Base-by-base conservation (phyloP, 2,113 vertebrate genomes). In the Ardeotis arabs region DNA sequence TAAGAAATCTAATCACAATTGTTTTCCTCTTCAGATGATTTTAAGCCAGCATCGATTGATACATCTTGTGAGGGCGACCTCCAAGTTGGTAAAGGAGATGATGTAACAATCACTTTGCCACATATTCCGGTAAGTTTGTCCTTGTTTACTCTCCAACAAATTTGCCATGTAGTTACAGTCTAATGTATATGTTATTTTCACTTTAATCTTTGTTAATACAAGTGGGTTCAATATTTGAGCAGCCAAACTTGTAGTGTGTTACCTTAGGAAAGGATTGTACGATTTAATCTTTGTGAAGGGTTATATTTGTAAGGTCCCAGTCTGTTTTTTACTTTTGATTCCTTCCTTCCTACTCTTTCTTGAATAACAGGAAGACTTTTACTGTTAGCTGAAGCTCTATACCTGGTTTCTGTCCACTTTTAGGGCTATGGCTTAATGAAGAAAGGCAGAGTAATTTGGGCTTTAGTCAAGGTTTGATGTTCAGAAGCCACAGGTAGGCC, bases 41-140 rank as follows among this genome's bases (percentile, higher is more conserved):
- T 99, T 97, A 99, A 99, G 87, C 99, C 99, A 15, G 99, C 99
- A 5, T 99, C 99, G 0, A 99, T 99, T 69, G 99, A 99, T 88
- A 99, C 99, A 0, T 99, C 99, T 68, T 99, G 99, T 92, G 99
- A 99, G 93, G 99, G 99, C 49, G 99, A 99, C 68, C 98, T 99
- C 39, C 99, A 99, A 58, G 99, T 99, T 25, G 99, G 99, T 81
- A 99, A 99, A 98, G 99, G 99, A 95, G 99, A 99, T 85, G 99
- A 99, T 95, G 99, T 99, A 58, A 99, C 99, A 62, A 99, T 99
- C 90, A 99, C 99, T 5, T 97, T 99, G 97, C 99, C 99, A 72
- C 99, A 99, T 93, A 99, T 99, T 88, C 99, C 99, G 56, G 99
- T 99, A 98, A 99, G 98, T 98, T 68, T 74, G 31, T 62, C 27